Evolutionary conservation across 2,888 invertebrate species (phyloP).

Genomic region (Nasonovia ribisnigri): DNA sequence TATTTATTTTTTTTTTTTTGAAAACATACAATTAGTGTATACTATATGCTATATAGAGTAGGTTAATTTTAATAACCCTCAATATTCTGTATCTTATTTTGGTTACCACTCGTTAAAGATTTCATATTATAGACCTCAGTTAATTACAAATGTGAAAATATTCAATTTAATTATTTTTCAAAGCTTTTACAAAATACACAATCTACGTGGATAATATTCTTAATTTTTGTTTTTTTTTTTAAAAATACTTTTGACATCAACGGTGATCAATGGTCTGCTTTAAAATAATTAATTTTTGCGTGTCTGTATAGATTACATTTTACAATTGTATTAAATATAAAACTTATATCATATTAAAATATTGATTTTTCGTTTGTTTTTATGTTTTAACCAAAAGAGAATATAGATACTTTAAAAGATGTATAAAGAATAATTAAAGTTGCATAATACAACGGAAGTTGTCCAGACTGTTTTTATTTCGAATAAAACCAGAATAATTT

Average conservation of each 20-base stretch:
- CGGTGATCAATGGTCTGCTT: not conserved
- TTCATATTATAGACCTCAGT: not conserved
- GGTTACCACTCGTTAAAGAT: not conserved
- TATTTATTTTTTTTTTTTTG: not conserved
- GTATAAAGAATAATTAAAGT: not conserved
- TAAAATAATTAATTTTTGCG: not conserved
- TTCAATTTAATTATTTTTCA: not conserved
- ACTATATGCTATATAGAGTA: not conserved
- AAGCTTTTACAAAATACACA: not conserved
- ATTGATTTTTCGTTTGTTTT: not conserved
- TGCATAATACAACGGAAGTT: not conserved
- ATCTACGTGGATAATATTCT: not conserved
- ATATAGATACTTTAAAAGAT: not conserved
- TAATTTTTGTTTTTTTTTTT: not conserved
- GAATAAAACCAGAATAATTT: not conserved
- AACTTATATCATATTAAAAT: not conserved
- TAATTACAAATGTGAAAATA: not conserved
- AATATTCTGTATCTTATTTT: not conserved
- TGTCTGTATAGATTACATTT: not conserved
- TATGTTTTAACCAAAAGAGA: not conserved
- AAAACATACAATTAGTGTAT: not conserved
- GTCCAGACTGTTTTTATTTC: not conserved
- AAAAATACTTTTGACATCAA: not conserved
- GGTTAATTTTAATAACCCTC: not conserved
- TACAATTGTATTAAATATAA: not conserved